phyloP scores from a whole-genome alignment of 2,113 vertebrate genomes.

The Saguinus midas region DNA sequence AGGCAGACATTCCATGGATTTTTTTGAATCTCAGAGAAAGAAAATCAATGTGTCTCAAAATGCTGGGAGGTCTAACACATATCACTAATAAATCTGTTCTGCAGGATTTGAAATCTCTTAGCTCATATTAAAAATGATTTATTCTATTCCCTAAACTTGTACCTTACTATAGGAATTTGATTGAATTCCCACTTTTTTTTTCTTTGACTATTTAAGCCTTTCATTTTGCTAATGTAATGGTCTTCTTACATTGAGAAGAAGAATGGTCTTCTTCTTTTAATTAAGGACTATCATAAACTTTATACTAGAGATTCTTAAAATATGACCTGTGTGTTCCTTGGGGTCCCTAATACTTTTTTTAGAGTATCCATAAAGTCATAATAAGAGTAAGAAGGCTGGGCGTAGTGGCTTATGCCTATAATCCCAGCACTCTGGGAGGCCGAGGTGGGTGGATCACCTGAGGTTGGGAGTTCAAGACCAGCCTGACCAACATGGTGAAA shows the following conservation, averaged over 20 bases:
- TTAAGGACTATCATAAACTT: neutral
- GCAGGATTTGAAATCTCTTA: neutral
- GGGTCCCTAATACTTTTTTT: neutral
- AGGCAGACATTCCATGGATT: neutral
- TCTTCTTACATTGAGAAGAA: neutral
- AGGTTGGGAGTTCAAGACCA: too few relatives aligned
- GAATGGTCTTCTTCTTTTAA: neutral
- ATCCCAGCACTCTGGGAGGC: too few relatives aligned
- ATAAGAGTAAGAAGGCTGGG: neutral
- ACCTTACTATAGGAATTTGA: neutral
- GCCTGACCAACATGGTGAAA: too few relatives aligned
- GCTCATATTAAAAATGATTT: neutral
- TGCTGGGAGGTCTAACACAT: neutral
- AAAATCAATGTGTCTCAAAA: neutral
- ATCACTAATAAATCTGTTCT: neutral
- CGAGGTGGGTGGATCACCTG: too few relatives aligned
- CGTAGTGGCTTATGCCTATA: too few relatives aligned
- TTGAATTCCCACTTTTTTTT: neutral
- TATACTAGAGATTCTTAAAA: neutral
- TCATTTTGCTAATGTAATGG: neutral
- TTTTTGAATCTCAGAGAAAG: conserved; percentile 3
- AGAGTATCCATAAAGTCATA: neutral
- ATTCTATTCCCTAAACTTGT: neutral
- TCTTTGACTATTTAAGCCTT: neutral
- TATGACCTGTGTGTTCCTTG: neutral